phyloP scores from a whole-genome alignment of 2,797 vertebrate genomes.

The Hephaestus fuliginosus region DNA sequence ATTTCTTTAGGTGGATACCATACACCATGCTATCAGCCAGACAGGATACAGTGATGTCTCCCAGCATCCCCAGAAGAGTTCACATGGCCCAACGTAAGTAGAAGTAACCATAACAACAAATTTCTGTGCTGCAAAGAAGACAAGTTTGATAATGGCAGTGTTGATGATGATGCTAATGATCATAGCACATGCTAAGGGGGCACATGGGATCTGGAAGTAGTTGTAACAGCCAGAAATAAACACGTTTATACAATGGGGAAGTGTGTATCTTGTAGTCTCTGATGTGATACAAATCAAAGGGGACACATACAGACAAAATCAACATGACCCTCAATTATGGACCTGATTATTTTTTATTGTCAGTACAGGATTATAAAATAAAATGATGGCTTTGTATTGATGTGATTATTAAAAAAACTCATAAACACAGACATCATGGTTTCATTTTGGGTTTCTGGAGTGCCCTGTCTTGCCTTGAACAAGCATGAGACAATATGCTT shows the following conservation, averaged over 20 bases:
- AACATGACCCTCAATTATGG: not conserved
- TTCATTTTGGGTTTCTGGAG: constrained; percentile 21
- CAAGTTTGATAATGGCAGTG: not conserved
- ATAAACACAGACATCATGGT: not conserved
- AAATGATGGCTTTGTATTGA: not conserved
- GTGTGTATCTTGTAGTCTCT: not conserved
- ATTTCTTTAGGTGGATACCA: constrained; percentile 90
- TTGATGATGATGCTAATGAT: not conserved
- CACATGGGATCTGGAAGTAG: not conserved
- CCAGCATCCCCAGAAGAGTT: constrained; percentile 85
- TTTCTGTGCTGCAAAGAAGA: constrained; percentile 7
- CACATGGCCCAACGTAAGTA: constrained; percentile 91
- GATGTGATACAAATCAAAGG: not conserved
- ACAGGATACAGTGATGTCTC: constrained; percentile 93
- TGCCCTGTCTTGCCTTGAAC: not conserved
- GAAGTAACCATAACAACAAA: constrained; percentile 17
- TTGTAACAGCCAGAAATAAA: not conserved
- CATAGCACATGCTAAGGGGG: not conserved
- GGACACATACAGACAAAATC: not conserved
- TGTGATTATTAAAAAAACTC: not conserved
- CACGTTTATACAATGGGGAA: too few relatives aligned
- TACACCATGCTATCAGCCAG: constrained; percentile 94
- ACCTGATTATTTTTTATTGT: not conserved
- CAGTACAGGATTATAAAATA: not conserved
- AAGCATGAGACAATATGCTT: not conserved